These are phyloP conservation scores for Neogale vison DNA, from an alignment of 2,113 vertebrate species.

Conservation along the genomic window DNA sequence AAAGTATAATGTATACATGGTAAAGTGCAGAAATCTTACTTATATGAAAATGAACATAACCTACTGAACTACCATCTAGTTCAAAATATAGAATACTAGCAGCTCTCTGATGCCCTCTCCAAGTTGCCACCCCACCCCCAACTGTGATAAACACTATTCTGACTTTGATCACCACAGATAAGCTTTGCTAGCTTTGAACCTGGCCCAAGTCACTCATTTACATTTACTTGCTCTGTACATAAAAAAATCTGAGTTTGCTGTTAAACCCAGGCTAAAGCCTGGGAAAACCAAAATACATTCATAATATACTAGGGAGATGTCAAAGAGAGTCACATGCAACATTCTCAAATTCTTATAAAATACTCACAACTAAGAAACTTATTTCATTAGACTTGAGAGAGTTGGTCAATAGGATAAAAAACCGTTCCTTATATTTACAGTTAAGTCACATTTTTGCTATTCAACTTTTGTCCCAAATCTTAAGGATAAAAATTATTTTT, in stretches of 20 bases:
- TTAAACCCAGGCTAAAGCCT: not conserved
- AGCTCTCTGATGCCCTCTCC: not conserved
- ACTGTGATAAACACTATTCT: not conserved
- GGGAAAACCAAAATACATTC: not conserved
- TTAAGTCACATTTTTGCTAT: not conserved
- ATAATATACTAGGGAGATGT: not conserved
- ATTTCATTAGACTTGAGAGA: not conserved
- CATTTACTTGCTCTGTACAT: not conserved
- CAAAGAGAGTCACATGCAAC: not conserved
- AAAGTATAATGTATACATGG: not conserved
- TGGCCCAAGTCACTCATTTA: not conserved
- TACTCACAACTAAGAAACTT: not conserved
- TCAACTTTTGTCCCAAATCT: not conserved
- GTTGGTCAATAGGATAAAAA: not conserved
- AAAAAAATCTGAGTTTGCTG: not conserved
- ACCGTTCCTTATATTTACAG: not conserved
- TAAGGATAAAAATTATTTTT: not conserved
- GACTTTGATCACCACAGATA: not conserved
- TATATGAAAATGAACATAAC: not conserved
- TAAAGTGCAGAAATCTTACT: not conserved
- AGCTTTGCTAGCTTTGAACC: not conserved
- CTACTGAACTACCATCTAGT: not conserved
- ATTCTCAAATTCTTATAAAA: not conserved
- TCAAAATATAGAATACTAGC: not conserved
- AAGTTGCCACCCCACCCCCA: not conserved